Evolutionary conservation across 2,113 vertebrate genomes (phyloP).

Genomic region (Empidonax traillii): DNA sequence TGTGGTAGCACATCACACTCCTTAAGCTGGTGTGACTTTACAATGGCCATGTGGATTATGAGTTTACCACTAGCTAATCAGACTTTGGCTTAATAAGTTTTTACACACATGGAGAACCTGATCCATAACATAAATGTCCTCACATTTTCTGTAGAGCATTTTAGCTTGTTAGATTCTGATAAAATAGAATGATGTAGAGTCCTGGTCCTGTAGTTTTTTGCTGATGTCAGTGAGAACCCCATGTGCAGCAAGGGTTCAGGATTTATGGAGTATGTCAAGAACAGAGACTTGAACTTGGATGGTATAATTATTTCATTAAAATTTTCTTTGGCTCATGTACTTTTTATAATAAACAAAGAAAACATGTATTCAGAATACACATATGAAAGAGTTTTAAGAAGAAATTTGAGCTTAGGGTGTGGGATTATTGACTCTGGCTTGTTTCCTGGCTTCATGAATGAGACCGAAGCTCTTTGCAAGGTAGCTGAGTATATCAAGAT

Average conservation of each 20-base stretch:
- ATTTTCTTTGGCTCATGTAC: constrained; percentile 19
- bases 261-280: background rate
- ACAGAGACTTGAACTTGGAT: background rate
- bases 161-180: background rate
- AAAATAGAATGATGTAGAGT: background rate
- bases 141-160: background rate
- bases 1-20: rapidly evolving
- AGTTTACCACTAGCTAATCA: background rate
- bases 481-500: constrained; percentile 3
- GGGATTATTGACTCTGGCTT: constrained; percentile 54
- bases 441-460: constrained; percentile 24
- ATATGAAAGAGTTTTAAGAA: constrained; percentile 34
- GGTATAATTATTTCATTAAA: constrained; percentile 14
- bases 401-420: constrained; percentile 37
- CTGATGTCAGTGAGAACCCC: background rate
- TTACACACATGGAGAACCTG: background rate
- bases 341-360: constrained; percentile 44
- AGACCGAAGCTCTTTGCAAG: constrained; percentile 25
- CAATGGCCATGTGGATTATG: background rate
- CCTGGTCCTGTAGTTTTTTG: background rate
- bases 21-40: background rate
- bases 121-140: background rate
- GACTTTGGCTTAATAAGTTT: background rate
- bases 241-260: rapidly evolving
- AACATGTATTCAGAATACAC: constrained; percentile 27